Evolutionary conservation across 1,140 invertebrate genomes (phyloP).

Genomic region (Melipona quadrifasciata): DNA sequence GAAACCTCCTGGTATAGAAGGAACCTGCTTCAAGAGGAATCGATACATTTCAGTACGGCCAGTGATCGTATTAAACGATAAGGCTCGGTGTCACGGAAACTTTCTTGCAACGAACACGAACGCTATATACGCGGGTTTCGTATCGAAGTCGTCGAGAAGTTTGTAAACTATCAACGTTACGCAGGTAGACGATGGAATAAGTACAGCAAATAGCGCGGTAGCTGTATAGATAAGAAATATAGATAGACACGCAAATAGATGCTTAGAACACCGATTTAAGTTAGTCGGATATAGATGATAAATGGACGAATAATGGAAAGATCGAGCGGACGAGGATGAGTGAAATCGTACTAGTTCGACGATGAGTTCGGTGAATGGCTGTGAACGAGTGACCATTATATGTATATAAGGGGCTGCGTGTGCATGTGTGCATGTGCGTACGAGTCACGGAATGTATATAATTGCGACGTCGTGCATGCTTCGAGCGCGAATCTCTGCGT

Average conservation of each 20-base stretch:
- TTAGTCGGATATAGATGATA: not conserved
- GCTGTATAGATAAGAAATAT: slow-evolving; percentile 11
- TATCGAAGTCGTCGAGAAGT: slow-evolving; percentile 1
- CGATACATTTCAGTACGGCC: not conserved
- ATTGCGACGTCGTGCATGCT: not conserved
- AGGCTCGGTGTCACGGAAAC: not conserved
- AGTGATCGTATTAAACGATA: slow-evolving; percentile 15
- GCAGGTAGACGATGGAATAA: not conserved
- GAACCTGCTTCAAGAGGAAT: not conserved
- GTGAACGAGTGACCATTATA: slow-evolving; percentile 9
- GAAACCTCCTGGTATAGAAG: not conserved
- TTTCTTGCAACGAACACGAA: not conserved
- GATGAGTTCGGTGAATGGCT: not conserved
- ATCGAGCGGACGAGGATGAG: not conserved
- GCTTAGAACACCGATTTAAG: slow-evolving; percentile 3
- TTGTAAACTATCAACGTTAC: not conserved
- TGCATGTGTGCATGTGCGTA: not conserved
- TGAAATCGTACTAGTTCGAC: not conserved
- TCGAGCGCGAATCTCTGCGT: not conserved
- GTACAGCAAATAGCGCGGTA: not conserved
- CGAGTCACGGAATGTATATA: too few relatives aligned
- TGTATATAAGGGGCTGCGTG: not conserved
- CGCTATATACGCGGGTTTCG: not conserved
- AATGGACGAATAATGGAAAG: not conserved
- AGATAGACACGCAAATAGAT: slow-evolving; percentile 16